phyloP scores from a whole-genome alignment of 1,140 invertebrate species.

The Panulirus ornatus region DNA sequence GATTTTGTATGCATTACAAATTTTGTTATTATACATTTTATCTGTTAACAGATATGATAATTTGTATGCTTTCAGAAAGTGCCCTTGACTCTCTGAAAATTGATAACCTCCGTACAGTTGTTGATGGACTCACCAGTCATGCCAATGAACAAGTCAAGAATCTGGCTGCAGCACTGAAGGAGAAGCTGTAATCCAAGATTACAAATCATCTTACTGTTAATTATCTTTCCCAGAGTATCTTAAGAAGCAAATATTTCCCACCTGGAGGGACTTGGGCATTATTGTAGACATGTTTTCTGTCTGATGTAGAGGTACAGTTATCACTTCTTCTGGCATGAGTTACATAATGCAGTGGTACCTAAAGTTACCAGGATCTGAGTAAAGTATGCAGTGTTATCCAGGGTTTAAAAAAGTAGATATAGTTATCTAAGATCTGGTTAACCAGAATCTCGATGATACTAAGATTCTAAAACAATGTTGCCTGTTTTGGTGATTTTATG shows the following conservation, averaged over 20 bases:
- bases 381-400: too few species aligned
- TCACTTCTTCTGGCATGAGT: background rate
- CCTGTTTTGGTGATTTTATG: background rate
- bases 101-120: conserved; percentile 15
- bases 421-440: background rate
- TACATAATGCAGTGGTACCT: background rate
- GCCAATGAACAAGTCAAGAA: conserved; percentile 53
- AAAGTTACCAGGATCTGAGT: too few species aligned
- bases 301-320: background rate
- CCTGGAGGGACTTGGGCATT: background rate
- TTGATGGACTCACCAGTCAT: background rate
- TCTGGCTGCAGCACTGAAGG: conserved; percentile 44
- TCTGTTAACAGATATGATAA: too few species aligned
- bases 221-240: conserved; percentile 5
- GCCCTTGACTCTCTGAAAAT: conserved; percentile 23
- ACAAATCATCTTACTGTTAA: background rate
- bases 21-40: background rate
- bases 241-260: background rate
- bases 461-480: background rate
- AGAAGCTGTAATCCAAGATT: conserved; percentile 43
- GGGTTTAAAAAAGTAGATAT: too few species aligned
- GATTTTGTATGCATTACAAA: background rate
- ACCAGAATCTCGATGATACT: background rate
- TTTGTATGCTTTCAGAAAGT: conserved; percentile 3
- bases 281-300: conserved; percentile 4